A percentile compares a stretch with the other conserved stretches of the same genome.
phyloP scores from a whole-genome alignment of 2,888 invertebrate genomes.

The Tenthredo scrophulariae region DNA sequence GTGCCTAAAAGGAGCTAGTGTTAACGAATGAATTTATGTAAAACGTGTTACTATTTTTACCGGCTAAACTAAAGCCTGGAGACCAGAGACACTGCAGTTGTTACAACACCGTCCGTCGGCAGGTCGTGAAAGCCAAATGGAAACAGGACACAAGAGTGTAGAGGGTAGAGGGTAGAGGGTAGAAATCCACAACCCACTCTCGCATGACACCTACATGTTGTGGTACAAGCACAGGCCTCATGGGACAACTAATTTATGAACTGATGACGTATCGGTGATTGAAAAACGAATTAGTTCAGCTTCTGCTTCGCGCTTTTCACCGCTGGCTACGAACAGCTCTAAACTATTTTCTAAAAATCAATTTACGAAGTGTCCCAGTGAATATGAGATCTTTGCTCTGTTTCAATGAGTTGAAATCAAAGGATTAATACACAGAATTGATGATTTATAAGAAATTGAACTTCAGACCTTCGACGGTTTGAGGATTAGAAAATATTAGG shows the following conservation, averaged over 20 bases:
- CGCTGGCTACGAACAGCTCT: background rate
- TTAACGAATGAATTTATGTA: slow-evolving; percentile 46
- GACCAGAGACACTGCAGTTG: slow-evolving; percentile 44
- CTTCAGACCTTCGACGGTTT: background rate
- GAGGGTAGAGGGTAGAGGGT: slow-evolving; percentile 21
- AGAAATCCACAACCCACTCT: slow-evolving; percentile 37
- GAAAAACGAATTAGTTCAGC: slow-evolving; percentile 32
- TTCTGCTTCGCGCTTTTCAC: background rate
- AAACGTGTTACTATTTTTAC: slow-evolving; percentile 42
- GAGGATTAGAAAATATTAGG: background rate
- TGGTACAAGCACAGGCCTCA: background rate
- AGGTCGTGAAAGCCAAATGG: slow-evolving; percentile 51
- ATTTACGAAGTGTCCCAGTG: background rate
- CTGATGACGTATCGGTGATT: slow-evolving; percentile 41
- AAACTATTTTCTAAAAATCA: background rate
- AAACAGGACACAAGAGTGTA: slow-evolving; percentile 3
- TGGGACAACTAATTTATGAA: slow-evolving; percentile 40
- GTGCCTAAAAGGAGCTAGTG: background rate
- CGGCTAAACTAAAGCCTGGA: background rate
- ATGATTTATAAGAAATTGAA: background rate
- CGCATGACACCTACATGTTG: background rate
- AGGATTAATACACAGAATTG: background rate
- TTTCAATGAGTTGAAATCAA: background rate
- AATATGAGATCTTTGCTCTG: background rate
- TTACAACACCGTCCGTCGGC: slow-evolving; percentile 55